Percentiles rank a stretch among this genome's conserved stretches.
These are phyloP conservation scores for Sternarchorhynchus goeldii DNA, from an alignment of 2,797 vertebrate genomes.

Conservation along the genomic window DNA sequence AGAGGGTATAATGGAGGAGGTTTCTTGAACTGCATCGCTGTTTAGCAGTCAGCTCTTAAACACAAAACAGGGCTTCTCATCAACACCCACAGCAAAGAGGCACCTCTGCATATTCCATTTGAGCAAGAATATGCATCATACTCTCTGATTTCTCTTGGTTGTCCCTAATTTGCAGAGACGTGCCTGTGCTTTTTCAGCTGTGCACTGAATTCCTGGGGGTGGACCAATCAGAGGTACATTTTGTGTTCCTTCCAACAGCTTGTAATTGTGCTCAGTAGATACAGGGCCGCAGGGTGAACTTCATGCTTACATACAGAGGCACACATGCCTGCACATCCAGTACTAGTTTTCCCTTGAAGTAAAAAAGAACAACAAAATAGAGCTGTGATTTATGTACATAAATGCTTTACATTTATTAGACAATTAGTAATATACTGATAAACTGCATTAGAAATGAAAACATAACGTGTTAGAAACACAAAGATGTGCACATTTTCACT, in stretches of 20 bases:
- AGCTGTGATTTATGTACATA: neutral
- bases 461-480: neutral
- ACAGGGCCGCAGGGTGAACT: slow-evolving; percentile 44
- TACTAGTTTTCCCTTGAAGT: slow-evolving; percentile 19
- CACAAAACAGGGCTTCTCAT: slow-evolving; percentile 17
- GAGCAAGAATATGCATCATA: slow-evolving; percentile 19
- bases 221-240: slow-evolving; percentile 48
- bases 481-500: neutral
- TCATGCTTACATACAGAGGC: slow-evolving; percentile 37
- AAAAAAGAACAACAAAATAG: slow-evolving; percentile 4
- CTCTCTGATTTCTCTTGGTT: slow-evolving; percentile 42
- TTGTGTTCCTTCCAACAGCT: slow-evolving; percentile 45
- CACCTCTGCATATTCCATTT: neutral
- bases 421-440: slow-evolving; percentile 1
- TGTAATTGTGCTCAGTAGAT: slow-evolving; percentile 47
- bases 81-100: slow-evolving; percentile 34
- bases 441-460: neutral
- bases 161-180: slow-evolving; percentile 47
- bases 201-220: slow-evolving; percentile 45
- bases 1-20: neutral
- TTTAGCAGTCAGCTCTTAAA: slow-evolving; percentile 21
- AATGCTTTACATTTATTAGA: slow-evolving; percentile 31
- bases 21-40: slow-evolving; percentile 38
- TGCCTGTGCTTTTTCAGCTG: slow-evolving; percentile 43
- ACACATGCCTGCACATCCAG: slow-evolving; percentile 34